Evolutionary conservation across 2,888 invertebrate species (phyloP).

Genomic region (Drosophila testacea): DNA sequence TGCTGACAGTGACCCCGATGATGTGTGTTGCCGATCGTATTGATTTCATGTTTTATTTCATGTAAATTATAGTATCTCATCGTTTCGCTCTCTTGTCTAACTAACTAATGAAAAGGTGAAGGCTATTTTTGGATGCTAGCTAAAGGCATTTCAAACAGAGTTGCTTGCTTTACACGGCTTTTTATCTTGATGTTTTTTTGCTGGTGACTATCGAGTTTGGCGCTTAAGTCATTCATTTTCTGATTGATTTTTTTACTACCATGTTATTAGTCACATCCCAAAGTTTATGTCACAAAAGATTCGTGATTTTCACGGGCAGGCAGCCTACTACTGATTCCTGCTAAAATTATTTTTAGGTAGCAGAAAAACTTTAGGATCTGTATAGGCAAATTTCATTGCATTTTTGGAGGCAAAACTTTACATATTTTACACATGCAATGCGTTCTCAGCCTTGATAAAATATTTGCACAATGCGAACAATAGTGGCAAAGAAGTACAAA

Average conservation of each 20-base stretch:
- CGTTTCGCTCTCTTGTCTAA: conserved; percentile 36
- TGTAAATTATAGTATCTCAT: conserved; percentile 46
- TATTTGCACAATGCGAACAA: conserved; percentile 48
- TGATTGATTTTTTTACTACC: background rate
- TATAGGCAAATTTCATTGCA: background rate
- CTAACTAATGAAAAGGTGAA: conserved; percentile 53
- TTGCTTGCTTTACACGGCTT: conserved; percentile 6
- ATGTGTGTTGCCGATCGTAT: conserved; percentile 12
- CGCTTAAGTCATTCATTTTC: conserved; percentile 25
- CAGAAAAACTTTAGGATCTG: background rate
- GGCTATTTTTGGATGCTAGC: conserved; percentile 38
- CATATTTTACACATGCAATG: conserved; percentile 48
- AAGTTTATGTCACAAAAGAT: background rate
- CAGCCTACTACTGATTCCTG: background rate
- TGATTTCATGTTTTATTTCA: conserved; percentile 43
- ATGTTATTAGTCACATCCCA: background rate
- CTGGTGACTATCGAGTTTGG: conserved; percentile 17
- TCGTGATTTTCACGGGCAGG: background rate
- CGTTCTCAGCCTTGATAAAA: conserved; percentile 53
- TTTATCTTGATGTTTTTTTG: background rate
- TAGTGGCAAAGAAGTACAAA: conserved; percentile 12
- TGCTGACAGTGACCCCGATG: conserved; percentile 44
- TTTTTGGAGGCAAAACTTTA: conserved; percentile 16
- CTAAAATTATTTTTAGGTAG: background rate
- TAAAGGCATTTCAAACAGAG: conserved; percentile 21